Conservation (phyloP, 2,113 vertebrate species). For the Prunella himalayana region DNA sequence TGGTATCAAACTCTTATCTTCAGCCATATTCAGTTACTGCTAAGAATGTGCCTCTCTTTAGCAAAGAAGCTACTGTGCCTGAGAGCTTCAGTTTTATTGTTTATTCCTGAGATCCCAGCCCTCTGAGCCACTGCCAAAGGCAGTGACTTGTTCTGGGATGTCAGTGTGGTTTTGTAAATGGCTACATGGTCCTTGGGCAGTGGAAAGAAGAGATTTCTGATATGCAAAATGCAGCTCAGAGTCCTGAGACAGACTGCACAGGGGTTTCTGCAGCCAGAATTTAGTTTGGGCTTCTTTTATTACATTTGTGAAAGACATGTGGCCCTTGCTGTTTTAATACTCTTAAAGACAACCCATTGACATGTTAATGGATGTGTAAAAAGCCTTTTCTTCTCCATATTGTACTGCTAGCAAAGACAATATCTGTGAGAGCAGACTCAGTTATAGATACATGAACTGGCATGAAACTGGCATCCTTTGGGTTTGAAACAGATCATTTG, state of each 20-base stretch:
- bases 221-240: background rate
- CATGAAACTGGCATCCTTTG: background rate
- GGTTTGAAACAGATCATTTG: background rate
- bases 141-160: background rate
- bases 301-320: background rate
- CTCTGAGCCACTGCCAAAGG: background rate
- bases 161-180: background rate
- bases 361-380: background rate
- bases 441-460: background rate
- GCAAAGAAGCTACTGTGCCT: background rate
- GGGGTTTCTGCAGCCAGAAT: background rate
- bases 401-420: background rate
- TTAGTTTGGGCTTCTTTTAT: background rate
- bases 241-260: background rate
- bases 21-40: background rate
- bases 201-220: background rate
- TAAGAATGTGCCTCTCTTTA: background rate
- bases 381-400: background rate
- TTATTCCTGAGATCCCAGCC: background rate
- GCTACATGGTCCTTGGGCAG: background rate
- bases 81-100: background rate
- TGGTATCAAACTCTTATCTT: background rate
- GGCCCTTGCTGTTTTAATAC: background rate
- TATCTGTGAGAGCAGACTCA: background rate
- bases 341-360: background rate